Base-by-base conservation (phyloP, 2,888 invertebrate species). In the Harpalus rufipes region DNA sequence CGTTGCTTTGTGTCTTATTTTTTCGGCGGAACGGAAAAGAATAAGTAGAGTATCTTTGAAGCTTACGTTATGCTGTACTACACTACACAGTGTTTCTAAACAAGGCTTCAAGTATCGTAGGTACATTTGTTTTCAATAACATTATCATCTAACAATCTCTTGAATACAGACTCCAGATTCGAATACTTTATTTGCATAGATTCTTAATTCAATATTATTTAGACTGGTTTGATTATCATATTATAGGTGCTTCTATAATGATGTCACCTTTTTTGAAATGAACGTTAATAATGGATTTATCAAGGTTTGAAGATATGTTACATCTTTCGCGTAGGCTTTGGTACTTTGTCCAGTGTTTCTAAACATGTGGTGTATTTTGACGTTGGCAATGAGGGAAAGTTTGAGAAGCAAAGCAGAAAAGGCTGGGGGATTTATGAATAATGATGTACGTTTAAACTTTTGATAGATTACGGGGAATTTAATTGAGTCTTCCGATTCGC, bases 361-460 rank as follows among this genome's bases (percentile, higher is more conserved):
- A 56, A 56, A 56, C n/a, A 0, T 56, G 32, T 32, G 6, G 32
- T 32, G 5, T 32, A 32, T 32, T 32, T 32, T 32, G 32, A 1
- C 6, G 3, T 0, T 32, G 32, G 3, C 32, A 2, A 16, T 59
- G 16, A 4, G 16, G 16, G 16, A 59, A 59, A 63, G 12, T 18
- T 25, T 63, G 18, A 18, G 18, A 63, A 63, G 39, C 41, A 16
- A 44, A 44, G 72, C 7, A 44, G 44, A 68, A 41, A 44, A 74
- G 72, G 44, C 12, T 21, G 68, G 18, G 41, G 25, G 44, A 74
- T 74, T 74, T 74, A 74, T 74, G 72, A 74, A 74, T 74, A 74
- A 74, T 74, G 72, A 74, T 74, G 41, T 74, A 74, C 72, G 72
- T 74, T 74, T 74, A 74, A 74, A 74, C 72, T 74, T 74, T 74